phyloP scores from a whole-genome alignment of 1,140 invertebrate species.

The Pseudomyrmex dendroicus region DNA sequence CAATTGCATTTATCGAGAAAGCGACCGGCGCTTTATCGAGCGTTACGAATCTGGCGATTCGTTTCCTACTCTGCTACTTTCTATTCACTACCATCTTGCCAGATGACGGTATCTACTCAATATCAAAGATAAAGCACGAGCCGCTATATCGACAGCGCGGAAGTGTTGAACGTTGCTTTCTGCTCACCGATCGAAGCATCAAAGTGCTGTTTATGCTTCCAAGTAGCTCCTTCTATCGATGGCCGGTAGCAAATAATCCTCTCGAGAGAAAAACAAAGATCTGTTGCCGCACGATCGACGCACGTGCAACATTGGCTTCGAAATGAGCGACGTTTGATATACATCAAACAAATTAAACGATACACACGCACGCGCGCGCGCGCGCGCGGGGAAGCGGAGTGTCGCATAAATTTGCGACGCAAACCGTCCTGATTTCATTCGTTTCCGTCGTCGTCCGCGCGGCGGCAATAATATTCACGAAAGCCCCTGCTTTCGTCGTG shows the following conservation, averaged over 20 bases:
- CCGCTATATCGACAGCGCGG: not conserved
- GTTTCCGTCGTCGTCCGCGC: conserved; percentile 2
- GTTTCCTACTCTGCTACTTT: too few species aligned
- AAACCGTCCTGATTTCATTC: conserved; percentile 7
- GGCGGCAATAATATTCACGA: conserved; percentile 35
- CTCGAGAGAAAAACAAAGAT: not conserved
- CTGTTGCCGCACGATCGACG: conserved; percentile 12
- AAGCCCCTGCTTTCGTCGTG: not conserved
- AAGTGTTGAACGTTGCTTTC: conserved; percentile 5
- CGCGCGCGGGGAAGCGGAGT: too few species aligned
- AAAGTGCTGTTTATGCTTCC: conserved; percentile 12
- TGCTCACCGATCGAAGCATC: conserved; percentile 23
- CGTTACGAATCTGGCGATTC: not conserved
- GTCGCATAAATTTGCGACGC: not conserved
- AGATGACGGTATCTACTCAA: not conserved
- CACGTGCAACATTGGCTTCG: too few species aligned
- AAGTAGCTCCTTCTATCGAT: conserved; percentile 30
- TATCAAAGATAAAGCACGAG: conserved; percentile 4
- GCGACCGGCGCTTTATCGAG: not conserved
- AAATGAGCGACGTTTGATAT: not conserved
- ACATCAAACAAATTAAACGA: not conserved
- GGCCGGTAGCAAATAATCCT: conserved; percentile 15
- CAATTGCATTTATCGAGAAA: not conserved
- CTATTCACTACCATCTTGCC: not conserved
- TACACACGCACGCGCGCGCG: too few species aligned